Evolutionary conservation across 2,113 vertebrate genomes (phyloP), one percentile per base, ranked within the genome.

Genomic region (Oncorhynchus masou): DNA sequence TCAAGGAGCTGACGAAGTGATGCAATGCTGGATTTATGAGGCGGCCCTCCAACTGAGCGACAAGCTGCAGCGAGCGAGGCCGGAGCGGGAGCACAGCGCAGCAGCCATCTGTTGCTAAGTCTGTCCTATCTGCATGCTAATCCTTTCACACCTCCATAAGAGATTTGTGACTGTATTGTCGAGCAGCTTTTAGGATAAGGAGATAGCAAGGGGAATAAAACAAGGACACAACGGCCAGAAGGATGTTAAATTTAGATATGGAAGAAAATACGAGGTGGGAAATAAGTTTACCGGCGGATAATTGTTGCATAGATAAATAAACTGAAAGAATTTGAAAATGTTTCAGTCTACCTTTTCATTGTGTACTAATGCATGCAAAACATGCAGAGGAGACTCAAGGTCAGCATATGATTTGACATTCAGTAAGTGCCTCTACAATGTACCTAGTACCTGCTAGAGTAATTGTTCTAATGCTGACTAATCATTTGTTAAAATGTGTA

Each of bases 101-200:
- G 57, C 81, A 70, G 84, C 93, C 92, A 94, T 94, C 93, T 94
- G 92, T 90, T 87, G 78, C 84, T 84, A 84, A 81, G 81, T 85
- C 90, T 87, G 88, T 88, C 79, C 68, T 83, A 83, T 90, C 84
- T 85, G 85, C 86, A 84, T 83, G 79, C 85, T 89, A 91, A 93
- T 90, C 85, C 85, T 81, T 85, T 73, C 57, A 72, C 86, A 86
- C 81, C 83, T 88, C 85, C 74, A 74, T 68, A 78, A 81, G 86
- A 84, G 76, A 79, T 78, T 7, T 25, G 75, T 71, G 79, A 78
- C 77, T 78, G 82, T 7, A 27, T 64, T 79, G 45, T 67, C 45
- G 20, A 74, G 60, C 75, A 67, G 83, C 78, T 69, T 85, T 89
- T 75, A 81, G 78, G 78, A 79, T 84, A 85, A 88, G 77, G 80